These are phyloP conservation scores for Muraenolepis orangiensis DNA, from an alignment of 2,797 vertebrate species.

Conservation along the genomic window DNA sequence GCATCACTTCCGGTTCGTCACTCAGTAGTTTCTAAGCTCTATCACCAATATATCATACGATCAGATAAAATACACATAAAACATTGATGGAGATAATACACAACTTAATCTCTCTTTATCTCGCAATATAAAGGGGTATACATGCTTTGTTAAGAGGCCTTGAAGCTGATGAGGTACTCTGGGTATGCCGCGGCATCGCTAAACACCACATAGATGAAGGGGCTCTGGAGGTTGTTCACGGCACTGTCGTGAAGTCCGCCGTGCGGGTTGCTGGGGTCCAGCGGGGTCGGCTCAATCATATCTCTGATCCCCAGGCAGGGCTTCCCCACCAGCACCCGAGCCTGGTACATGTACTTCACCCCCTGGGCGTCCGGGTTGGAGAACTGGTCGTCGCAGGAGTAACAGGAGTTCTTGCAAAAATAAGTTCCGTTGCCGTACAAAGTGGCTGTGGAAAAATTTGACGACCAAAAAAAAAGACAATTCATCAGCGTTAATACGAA, in stretches of 20 bases:
- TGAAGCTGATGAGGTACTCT: slow-evolving; percentile 59
- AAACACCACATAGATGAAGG: slow-evolving; percentile 59
- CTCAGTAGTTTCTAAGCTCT: no score
- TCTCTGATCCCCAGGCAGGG: slow-evolving; percentile 21
- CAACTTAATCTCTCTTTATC: not conserved
- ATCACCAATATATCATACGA: no score
- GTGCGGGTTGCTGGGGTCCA: slow-evolving; percentile 27
- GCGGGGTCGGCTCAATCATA: slow-evolving; percentile 51
- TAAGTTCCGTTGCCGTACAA: slow-evolving; percentile 51
- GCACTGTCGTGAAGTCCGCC: slow-evolving; percentile 57
- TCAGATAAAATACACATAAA: not conserved
- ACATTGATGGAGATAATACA: not conserved
- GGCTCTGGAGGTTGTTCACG: slow-evolving; percentile 37
- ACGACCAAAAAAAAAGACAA: not conserved
- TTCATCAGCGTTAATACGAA: no score
- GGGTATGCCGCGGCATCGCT: slow-evolving; percentile 59
- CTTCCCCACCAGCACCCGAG: slow-evolving; percentile 51
- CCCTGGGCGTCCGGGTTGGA: slow-evolving; percentile 42
- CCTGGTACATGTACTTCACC: slow-evolving; percentile 54
- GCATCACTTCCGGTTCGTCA: no score
- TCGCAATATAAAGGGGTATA: not conserved
- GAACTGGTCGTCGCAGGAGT: slow-evolving; percentile 48
- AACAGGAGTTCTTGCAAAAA: slow-evolving; percentile 54
- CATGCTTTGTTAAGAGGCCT: slow-evolving; percentile 20
- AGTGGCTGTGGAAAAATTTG: slow-evolving; percentile 34